Conservation (phyloP, 2,113 vertebrate genomes). For the Rhynchopsitta pachyrhyncha region DNA sequence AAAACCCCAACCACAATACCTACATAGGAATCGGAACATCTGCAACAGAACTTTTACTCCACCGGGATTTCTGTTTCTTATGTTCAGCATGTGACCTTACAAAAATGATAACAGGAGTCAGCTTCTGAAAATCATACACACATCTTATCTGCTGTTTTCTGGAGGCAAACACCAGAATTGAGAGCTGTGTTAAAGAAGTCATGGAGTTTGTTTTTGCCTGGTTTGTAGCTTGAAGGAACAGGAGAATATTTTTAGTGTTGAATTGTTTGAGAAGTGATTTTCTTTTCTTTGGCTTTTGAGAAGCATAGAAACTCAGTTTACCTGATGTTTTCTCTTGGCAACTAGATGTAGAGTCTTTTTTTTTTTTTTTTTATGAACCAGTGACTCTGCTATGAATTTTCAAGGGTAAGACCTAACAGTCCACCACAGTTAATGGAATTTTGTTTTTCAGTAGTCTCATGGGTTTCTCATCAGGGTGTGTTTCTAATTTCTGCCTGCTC, state of each 20-base stretch:
- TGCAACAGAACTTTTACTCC: neutral
- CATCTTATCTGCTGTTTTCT: neutral
- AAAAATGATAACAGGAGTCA: conserved; percentile 19
- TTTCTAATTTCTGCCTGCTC: neutral
- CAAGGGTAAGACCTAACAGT: neutral
- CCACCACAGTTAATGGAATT: neutral
- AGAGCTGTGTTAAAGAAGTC: neutral
- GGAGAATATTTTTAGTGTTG: neutral
- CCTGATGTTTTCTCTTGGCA: neutral
- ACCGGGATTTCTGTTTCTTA: neutral
- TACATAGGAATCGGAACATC: neutral
- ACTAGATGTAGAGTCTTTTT: neutral
- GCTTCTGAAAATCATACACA: neutral
- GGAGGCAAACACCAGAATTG: neutral
- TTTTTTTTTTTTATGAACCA: neutral
- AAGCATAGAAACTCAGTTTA: neutral
- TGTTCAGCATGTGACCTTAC: conserved; percentile 6
- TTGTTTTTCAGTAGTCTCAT: neutral
- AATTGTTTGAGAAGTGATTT: neutral
- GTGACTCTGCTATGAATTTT: neutral
- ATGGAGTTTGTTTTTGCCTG: neutral
- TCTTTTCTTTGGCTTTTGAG: neutral
- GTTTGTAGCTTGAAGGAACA: neutral
- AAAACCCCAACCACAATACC: neutral
- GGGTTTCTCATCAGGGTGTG: neutral